Conservation (phyloP, 2,113 vertebrate species). For the zebrafish (Danio rerio) region GRCz12tu NC_133186.1:44396001-44396500, state of each 20-base stretch:
- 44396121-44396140: background rate
- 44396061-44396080: too few species aligned
- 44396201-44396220: background rate
- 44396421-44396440: background rate
- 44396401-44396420: background rate
- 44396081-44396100: background rate
- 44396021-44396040: too few species aligned
- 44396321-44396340: background rate
- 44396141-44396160: background rate
- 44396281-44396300: background rate
- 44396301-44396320: background rate
- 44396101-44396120: background rate
- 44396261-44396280: background rate
- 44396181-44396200: background rate
- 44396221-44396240: background rate
- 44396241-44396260: background rate
- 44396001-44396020: too few species aligned
- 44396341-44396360: background rate
- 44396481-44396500: background rate
- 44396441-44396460: background rate
- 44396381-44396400: too few species aligned
- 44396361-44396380: background rate
- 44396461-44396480: background rate
- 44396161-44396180: background rate
- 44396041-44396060: too few species aligned